phyloP scores from a whole-genome alignment of 2,888 invertebrate species.

The Leptura quadrifasciata region DNA sequence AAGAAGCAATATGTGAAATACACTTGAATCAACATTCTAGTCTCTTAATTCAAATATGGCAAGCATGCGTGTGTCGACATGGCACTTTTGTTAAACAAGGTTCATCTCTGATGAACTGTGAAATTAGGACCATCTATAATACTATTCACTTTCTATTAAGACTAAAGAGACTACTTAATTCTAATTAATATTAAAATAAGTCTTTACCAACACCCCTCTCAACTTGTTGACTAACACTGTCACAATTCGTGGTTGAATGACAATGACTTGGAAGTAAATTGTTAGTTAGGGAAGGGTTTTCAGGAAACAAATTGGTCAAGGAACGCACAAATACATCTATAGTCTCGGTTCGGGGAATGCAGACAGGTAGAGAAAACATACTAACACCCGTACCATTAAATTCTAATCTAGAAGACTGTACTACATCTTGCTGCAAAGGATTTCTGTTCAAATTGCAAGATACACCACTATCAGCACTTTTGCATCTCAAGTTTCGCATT shows the following conservation, averaged over 20 bases:
- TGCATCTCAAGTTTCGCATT: slow-evolving; percentile 13
- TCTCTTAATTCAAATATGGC: too few species aligned
- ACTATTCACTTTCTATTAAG: too few species aligned
- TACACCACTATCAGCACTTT: slow-evolving; percentile 30
- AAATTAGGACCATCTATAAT: too few species aligned
- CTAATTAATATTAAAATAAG: too few species aligned
- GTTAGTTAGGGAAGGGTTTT: neutral
- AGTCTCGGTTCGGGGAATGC: slow-evolving; percentile 5
- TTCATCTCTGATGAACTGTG: too few species aligned
- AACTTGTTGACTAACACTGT: neutral
- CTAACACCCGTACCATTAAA: slow-evolving; percentile 20
- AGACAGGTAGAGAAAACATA: slow-evolving; percentile 24
- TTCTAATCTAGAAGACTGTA: slow-evolving; percentile 3
- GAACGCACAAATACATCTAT: slow-evolving; percentile 3
- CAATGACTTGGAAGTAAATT: neutral
- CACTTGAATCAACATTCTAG: too few species aligned
- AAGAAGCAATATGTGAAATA: too few species aligned
- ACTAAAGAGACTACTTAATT: too few species aligned
- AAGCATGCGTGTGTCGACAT: too few species aligned
- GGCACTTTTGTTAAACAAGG: too few species aligned
- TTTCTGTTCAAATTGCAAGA: neutral
- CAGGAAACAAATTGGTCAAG: neutral
- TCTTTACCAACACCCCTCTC: slow-evolving; percentile 24
- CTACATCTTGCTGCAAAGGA: neutral
- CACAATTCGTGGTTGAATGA: neutral